phyloP scores from a whole-genome alignment of 2,797 vertebrate genomes.

The Perodicticus potto region DNA sequence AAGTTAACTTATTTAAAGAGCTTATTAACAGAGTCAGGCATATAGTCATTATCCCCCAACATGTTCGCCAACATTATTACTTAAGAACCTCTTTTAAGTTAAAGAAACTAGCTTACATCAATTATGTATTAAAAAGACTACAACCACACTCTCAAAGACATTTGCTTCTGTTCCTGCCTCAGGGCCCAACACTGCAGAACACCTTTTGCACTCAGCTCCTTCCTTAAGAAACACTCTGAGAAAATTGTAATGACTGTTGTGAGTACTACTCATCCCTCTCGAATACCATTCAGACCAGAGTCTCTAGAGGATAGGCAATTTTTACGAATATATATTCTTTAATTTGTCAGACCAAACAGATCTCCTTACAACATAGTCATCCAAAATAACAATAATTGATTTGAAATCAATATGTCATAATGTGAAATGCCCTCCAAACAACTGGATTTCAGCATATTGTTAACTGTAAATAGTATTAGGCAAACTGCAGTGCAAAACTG shows the following conservation, averaged over 20 bases:
- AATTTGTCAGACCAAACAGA: not conserved
- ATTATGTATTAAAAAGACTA: not conserved
- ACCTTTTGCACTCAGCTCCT: not conserved
- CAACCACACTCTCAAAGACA: not conserved
- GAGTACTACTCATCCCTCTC: not conserved
- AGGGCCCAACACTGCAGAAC: not conserved
- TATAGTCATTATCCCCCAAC: not conserved
- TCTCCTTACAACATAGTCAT: slow-evolving; percentile 23
- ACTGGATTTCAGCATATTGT: not conserved
- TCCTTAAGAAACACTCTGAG: not conserved
- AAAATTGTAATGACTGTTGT: not conserved
- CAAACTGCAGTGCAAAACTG: not conserved
- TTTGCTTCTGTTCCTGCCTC: not conserved
- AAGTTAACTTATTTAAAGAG: not conserved
- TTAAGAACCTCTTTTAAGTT: not conserved
- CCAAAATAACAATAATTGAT: slow-evolving; percentile 10
- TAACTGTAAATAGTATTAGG: not conserved
- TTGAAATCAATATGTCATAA: slow-evolving; percentile 47
- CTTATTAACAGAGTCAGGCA: not conserved
- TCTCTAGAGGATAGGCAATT: not conserved
- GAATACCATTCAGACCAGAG: not conserved
- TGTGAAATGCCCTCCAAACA: not conserved
- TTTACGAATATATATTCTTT: not conserved
- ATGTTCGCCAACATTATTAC: not conserved
- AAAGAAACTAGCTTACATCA: not conserved